phyloP scores from a whole-genome alignment of 2,888 invertebrate genomes.

The Lycophotia porphyrea region DNA sequence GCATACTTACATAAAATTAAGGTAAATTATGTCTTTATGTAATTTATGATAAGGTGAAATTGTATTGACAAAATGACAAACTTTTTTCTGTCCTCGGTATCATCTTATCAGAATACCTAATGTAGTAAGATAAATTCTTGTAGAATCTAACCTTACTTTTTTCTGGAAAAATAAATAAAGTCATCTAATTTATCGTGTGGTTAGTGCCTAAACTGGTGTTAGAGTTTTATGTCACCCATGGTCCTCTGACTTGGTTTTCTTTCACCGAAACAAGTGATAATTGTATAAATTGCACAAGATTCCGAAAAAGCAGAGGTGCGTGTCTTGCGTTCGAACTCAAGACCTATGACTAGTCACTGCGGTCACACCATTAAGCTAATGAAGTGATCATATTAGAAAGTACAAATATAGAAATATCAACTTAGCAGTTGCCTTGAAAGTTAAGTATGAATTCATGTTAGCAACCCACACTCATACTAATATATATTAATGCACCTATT shows the following conservation, averaged over 20 bases:
- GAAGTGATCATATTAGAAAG: no score
- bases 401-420: neutral
- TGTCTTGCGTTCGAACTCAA: no score
- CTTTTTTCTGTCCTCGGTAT: neutral
- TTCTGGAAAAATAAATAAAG: neutral
- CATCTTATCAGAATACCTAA: neutral
- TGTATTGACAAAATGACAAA: neutral
- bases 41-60: slow-evolving; percentile 1
- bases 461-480: neutral
- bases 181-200: no score
- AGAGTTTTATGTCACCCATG: no score
- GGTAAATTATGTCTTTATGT: slow-evolving; percentile 28
- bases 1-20: slow-evolving; percentile 17
- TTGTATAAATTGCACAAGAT: no score
- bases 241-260: no score
- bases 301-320: no score
- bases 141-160: neutral
- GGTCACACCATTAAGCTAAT: no score
- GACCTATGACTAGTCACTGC: no score
- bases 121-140: neutral
- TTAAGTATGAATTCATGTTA: neutral
- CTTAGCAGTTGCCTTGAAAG: neutral
- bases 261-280: no score
- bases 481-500: neutral
- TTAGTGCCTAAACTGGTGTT: no score